Base-by-base conservation (phyloP, 1,140 invertebrate species). In the Diorhabda carinulata region DNA sequence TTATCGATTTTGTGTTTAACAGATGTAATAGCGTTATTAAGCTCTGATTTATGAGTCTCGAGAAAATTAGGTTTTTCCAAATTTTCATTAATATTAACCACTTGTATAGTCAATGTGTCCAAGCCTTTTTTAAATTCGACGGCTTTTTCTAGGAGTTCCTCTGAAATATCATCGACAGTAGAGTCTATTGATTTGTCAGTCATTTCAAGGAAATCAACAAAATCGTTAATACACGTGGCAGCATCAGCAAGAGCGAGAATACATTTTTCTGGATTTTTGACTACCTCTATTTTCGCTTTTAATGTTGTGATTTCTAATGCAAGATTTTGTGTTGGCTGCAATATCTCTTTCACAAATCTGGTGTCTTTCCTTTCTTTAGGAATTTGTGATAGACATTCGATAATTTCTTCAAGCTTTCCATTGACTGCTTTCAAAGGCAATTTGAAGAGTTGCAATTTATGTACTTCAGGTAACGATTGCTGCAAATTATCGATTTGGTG, bases 1-100 rank as follows among this genome's bases (percentile, higher is more conserved):
- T 40, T 63, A 56, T 69, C 47, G 3, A 72, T 64, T 8, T 64
- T 68, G 68, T 61, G 47, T 66, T 69, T 73, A 8, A 71, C 43
- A 4, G 60, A 43, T 40, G 45, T 3, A 42, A 73, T 9, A 43
- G 72, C 67, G 61, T 70, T 57, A 64, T 71, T 65, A 4, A 74
- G 42, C 45, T 76, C 65, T 61, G 67, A 10, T 65, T 64, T 69
- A 61, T 67, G 58, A 47, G 63, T 8, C 57, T 68, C 56, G 4
- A 56, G 43, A 25, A 69, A 61, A 7, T 74, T 61, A 40, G 66
- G 68, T 68, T 69, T 74, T n/a, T 60, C 2, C 10, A 67, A 40
- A 6, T 59, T 44, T 10, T 69, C 57, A 66, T 71, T 70, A 8
- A 61, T 60, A 41, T 70, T 25, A 8, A 72, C 66, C 41, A 74